A percentile compares a stretch with the other conserved stretches of the same genome.
Conservation (phyloP, 2,113 vertebrate species). For the Clarias magur region DNA sequence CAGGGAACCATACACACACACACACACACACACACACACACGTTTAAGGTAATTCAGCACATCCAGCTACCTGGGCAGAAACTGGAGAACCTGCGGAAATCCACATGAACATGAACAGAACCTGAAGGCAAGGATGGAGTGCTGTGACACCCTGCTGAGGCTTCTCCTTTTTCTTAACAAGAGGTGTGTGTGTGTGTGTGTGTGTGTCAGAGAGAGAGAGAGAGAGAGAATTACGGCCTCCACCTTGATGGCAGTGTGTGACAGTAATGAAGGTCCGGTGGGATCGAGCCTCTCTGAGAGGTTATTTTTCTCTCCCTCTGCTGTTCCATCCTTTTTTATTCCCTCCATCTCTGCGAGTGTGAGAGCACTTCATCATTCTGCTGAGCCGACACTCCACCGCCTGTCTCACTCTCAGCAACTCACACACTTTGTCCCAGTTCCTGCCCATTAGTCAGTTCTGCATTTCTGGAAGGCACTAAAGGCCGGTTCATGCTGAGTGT, state of each 20-base stretch:
- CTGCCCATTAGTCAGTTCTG: background rate
- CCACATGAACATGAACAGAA: too few species aligned
- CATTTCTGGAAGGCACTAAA: background rate
- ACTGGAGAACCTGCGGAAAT: background rate
- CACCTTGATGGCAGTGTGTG: slow-evolving; percentile 35
- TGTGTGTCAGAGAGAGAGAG: slow-evolving; percentile 14
- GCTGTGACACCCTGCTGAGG: too few species aligned
- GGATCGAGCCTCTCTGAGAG: slow-evolving; percentile 31
- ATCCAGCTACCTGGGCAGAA: background rate
- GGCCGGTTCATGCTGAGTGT: background rate
- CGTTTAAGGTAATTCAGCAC: background rate
- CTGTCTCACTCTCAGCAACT: background rate
- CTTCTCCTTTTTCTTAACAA: background rate
- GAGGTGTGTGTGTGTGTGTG: background rate
- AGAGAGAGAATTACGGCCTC: slow-evolving; percentile 33
- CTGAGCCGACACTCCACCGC: background rate
- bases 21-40: background rate
- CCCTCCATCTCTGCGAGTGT: slow-evolving; percentile 13
- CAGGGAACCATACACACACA: background rate
- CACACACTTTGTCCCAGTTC: background rate
- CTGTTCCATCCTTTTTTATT: slow-evolving; percentile 39
- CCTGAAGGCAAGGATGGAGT: too few species aligned
- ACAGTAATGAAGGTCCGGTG: slow-evolving; percentile 48
- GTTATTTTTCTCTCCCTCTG: slow-evolving; percentile 54
- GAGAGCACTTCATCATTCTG: slow-evolving; percentile 55